Evolutionary conservation across 2,888 invertebrate genomes (phyloP), one percentile per base, ranked within the genome.

Genomic region (Pyrgus malvae): DNA sequence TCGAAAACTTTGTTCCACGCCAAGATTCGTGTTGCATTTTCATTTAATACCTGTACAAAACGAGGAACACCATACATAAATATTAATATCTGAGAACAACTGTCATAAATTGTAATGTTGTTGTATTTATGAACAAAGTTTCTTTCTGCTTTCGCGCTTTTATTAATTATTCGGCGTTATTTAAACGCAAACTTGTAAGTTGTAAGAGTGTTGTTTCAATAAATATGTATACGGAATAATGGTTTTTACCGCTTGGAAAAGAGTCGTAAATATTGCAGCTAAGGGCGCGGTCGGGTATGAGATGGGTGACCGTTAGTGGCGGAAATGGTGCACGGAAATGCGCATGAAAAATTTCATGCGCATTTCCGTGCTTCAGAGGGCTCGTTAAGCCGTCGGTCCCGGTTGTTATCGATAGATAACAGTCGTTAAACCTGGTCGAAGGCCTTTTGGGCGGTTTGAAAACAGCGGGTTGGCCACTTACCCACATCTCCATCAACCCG

Each of bases 51-150:
- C 7, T 35, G 6, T 12, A 23, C 33, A 50, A 42, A 17, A 35
- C 27, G 21, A 19, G 44, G 19, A 51, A 44, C 44, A 51, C 14
- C 42, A 6, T 29, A 23, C 25, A 45, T 37, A 27, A 51, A 51
- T 44, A 38, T 14, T 53, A 37, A 53, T 38, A 50, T 33, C 6
- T 12, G 6, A 33, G 16, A 53, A 46, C 54, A 46, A 57, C 49
- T 66, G 64, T 61, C 76, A 65, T 80, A 80, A 76, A 78, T 74
- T 72, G 16, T 62, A 51, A 29, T 37, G 45, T 55, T 55, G 76
- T 71, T 67, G 66, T 78, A 78, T 80, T 80, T 80, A 80, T 77
- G 76, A 63, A 69, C 58, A 50, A 63, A 65, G 60, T 64, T 64
- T 33, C 27, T 59, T 63, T 41, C 14, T 59, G 33, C 14, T 21